These are phyloP conservation scores for Acanthosepion esculentum DNA, from an alignment of 2,888 invertebrate species.

Conservation along the genomic window DNA sequence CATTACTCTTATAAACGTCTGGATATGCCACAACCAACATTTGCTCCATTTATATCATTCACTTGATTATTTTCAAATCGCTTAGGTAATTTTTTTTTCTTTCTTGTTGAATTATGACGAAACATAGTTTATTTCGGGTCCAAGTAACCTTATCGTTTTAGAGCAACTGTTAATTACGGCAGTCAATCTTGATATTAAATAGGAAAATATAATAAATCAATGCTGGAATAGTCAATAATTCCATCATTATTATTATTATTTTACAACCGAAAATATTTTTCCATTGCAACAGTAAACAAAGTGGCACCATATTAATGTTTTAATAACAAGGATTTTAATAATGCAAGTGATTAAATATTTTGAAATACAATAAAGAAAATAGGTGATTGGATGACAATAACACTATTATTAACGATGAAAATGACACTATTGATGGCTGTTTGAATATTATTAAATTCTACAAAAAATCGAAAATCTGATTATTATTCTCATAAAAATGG, in stretches of 20 bases:
- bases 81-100: background rate
- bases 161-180: background rate
- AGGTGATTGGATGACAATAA: too few relatives aligned
- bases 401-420: too few relatives aligned
- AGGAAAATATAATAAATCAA: background rate
- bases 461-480: too few relatives aligned
- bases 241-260: background rate
- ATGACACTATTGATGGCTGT: too few relatives aligned
- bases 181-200: background rate
- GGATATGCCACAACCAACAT: background rate
- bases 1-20: slow-evolving; percentile 33
- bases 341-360: too few relatives aligned
- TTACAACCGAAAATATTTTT: background rate
- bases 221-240: background rate
- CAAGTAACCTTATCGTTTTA: background rate
- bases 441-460: too few relatives aligned
- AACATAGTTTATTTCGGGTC: background rate
- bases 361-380: too few relatives aligned
- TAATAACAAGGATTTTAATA: background rate
- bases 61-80: background rate
- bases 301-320: background rate
- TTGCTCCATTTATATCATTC: background rate
- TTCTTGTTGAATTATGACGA: background rate
- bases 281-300: too few relatives aligned
- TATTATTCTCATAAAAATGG: too few relatives aligned